Percentiles rank a stretch among this genome's conserved stretches.
These are phyloP conservation scores for Proteles cristata DNA, from an alignment of 2,113 vertebrate genomes.

Conservation along the genomic window DNA sequence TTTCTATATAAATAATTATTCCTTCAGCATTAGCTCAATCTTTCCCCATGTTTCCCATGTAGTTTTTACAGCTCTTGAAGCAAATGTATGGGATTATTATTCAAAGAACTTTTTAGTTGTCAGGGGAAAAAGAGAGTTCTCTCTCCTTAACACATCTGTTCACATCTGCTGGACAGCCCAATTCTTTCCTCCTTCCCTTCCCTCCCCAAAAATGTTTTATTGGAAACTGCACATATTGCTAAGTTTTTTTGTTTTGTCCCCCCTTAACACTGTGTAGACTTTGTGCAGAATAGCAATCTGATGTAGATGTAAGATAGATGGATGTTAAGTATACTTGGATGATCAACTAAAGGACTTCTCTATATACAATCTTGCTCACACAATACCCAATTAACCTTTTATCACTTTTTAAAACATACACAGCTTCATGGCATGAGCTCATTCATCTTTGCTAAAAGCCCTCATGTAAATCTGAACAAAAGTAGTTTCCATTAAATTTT, in stretches of 20 bases:
- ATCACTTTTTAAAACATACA: neutral
- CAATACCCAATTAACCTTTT: slow-evolving; percentile 12
- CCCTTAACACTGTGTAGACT: neutral
- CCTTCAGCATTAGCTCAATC: neutral
- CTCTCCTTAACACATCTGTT: neutral
- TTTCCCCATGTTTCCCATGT: neutral
- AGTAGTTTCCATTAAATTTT: slow-evolving; percentile 40
- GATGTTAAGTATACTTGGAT: neutral
- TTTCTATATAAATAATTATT: neutral
- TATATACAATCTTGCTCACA: neutral
- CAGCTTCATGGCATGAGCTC: neutral
- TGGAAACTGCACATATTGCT: neutral
- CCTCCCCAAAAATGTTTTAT: neutral
- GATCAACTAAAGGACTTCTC: neutral
- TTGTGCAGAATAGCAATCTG: neutral
- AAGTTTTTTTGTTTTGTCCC: slow-evolving; percentile 9
- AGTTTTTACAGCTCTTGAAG: neutral
- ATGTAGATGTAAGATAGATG: neutral
- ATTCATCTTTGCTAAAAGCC: slow-evolving; percentile 45
- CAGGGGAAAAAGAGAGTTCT: neutral
- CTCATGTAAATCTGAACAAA: slow-evolving; percentile 36
- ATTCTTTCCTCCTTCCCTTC: neutral
- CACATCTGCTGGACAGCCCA: neutral
- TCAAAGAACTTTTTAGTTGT: neutral
- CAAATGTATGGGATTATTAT: neutral